Conservation (phyloP, 2,888 invertebrate species). For the Leptothorax acervorum region DNA sequence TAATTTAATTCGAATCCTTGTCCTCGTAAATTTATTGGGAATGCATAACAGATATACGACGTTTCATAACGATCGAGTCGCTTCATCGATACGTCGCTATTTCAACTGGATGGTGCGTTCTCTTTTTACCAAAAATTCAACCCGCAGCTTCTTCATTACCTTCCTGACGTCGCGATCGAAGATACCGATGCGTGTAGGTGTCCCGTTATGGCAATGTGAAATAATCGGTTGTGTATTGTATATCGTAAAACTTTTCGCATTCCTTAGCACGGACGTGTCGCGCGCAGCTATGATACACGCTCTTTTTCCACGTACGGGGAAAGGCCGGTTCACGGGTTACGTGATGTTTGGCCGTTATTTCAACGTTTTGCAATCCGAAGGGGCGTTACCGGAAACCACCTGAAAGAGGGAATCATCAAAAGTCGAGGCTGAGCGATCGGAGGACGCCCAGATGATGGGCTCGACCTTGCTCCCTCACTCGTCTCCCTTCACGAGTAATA, state of each 20-base stretch:
- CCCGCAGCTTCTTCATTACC: not conserved
- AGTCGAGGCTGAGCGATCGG: slow-evolving; percentile 1
- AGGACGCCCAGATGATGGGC: slow-evolving; percentile 8
- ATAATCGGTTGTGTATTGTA: slow-evolving; percentile 11
- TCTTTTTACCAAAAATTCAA: slow-evolving; percentile 3
- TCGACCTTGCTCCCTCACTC: not conserved
- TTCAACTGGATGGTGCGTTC: not conserved
- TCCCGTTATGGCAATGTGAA: slow-evolving; percentile 7
- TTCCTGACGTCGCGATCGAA: not conserved
- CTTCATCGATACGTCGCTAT: not conserved
- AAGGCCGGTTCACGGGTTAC: not conserved
- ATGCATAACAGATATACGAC: slow-evolving; percentile 26
- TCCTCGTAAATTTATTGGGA: not conserved
- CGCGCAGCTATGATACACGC: not conserved
- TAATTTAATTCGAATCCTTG: not conserved
- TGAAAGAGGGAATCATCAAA: not conserved
- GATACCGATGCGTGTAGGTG: not conserved
- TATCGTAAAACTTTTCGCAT: slow-evolving; percentile 12
- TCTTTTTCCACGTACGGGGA: not conserved
- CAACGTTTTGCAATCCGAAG: not conserved
- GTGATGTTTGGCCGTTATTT: not conserved
- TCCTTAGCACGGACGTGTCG: not conserved
- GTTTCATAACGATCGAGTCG: slow-evolving; percentile 8
- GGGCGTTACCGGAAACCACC: slow-evolving; percentile 3
- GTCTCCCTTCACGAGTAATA: not conserved